phyloP scores from a whole-genome alignment of 2,888 invertebrate genomes.

The Zele albiditarsus region DNA sequence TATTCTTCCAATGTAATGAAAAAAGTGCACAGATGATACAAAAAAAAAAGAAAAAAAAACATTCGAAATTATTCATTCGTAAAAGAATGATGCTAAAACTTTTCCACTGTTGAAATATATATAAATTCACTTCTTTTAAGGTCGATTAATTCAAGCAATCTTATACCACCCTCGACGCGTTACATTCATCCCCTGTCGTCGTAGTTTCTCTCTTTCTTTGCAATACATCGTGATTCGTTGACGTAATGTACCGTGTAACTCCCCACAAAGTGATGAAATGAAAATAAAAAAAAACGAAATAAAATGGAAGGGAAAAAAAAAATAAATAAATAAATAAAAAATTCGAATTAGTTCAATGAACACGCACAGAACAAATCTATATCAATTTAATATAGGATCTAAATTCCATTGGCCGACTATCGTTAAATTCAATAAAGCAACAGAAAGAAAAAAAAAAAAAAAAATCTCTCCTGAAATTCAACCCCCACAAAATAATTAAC shows the following conservation, averaged over 20 bases:
- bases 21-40: background rate
- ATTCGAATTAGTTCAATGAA: slow-evolving; percentile 11
- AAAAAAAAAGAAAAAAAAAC: background rate
- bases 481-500: background rate
- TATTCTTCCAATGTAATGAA: background rate
- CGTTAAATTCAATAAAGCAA: background rate
- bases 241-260: slow-evolving; percentile 41
- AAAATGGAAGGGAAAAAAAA: slow-evolving; percentile 11
- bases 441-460: background rate
- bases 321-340: slow-evolving; percentile 45
- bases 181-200: slow-evolving; percentile 2
- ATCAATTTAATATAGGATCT: background rate
- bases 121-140: slow-evolving; percentile 16
- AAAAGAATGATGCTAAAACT: background rate
- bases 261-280: slow-evolving; percentile 23
- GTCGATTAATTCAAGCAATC: slow-evolving; percentile 20
- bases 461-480: background rate
- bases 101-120: slow-evolving; percentile 6
- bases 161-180: slow-evolving; percentile 23
- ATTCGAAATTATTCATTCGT: slow-evolving; percentile 4
- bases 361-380: background rate
- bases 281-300: slow-evolving; percentile 31
- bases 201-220: slow-evolving; percentile 8
- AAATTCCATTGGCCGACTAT: background rate
- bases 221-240: slow-evolving; percentile 39